phyloP scores from a whole-genome alignment of 1,140 invertebrate genomes.

The Andricus grossulariae region DNA sequence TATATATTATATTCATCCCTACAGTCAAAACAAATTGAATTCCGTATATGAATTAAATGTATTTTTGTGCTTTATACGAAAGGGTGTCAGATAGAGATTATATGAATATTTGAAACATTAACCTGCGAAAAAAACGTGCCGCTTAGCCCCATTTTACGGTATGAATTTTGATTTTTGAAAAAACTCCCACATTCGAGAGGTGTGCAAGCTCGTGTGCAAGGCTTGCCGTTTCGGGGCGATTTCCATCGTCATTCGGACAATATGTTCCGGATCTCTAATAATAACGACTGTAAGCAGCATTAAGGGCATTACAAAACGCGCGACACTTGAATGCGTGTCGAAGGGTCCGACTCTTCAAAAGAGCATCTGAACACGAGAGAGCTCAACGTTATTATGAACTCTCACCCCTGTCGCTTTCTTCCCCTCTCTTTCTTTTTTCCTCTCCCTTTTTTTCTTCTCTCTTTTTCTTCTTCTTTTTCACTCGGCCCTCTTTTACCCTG shows the following conservation, averaged over 20 bases:
- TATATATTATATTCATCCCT: too few relatives aligned
- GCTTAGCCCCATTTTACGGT: background rate
- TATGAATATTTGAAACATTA: too few relatives aligned
- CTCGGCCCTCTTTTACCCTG: conserved; percentile 36
- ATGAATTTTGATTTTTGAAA: conserved; percentile 33
- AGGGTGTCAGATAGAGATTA: too few relatives aligned
- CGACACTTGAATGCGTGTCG: conserved; percentile 73
- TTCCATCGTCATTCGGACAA: conserved; percentile 65
- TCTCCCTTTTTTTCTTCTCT: conserved; percentile 38
- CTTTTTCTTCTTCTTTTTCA: conserved; percentile 46
- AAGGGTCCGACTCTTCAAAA: conserved; percentile 69
- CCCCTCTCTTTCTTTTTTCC: conserved; percentile 24
- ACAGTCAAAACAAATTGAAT: too few relatives aligned
- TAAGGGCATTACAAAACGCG: conserved; percentile 72
- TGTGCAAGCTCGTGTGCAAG: too few relatives aligned
- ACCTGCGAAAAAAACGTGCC: too few relatives aligned
- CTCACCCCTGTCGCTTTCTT: conserved; percentile 39
- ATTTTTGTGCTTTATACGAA: too few relatives aligned
- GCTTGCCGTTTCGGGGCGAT: conserved; percentile 61
- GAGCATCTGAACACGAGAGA: conserved; percentile 67
- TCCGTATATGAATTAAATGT: too few relatives aligned
- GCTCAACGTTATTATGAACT: conserved; percentile 68
- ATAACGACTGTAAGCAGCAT: conserved; percentile 70
- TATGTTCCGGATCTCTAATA: conserved; percentile 71
- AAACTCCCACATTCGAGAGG: conserved; percentile 56